These are phyloP conservation scores for Ibycter americanus DNA, from an alignment of 2,797 vertebrate species.

Conservation along the genomic window DNA sequence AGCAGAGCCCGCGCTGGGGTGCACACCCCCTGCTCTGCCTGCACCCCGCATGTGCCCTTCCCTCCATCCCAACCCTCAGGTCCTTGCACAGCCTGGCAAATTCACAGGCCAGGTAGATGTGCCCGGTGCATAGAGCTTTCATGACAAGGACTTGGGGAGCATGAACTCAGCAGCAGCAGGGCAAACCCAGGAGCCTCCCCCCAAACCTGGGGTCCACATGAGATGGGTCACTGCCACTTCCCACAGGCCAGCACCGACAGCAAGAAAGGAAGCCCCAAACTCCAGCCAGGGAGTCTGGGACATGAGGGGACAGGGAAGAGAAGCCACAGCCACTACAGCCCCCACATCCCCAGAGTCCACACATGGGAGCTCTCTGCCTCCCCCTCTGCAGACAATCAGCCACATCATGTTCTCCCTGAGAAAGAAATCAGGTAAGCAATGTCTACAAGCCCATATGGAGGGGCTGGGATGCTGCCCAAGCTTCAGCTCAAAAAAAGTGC, in stretches of 20 bases:
- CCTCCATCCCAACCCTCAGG: neutral
- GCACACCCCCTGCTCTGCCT: neutral
- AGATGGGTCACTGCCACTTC: neutral
- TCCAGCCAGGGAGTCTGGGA: neutral
- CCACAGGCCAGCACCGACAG: rapidly evolving
- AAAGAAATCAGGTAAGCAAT: slow-evolving; percentile 6
- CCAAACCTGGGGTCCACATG: rapidly evolving
- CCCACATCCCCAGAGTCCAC: rapidly evolving
- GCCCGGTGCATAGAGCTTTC: neutral
- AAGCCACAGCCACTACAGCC: neutral
- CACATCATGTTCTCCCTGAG: neutral
- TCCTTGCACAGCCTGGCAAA: neutral
- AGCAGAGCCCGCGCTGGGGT: neutral
- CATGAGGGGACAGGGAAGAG: neutral
- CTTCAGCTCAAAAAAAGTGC: slow-evolving; percentile 30
- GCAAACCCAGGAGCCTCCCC: neutral
- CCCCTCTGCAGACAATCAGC: neutral
- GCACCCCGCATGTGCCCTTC: rapidly evolving
- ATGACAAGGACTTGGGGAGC: neutral
- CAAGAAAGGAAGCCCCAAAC: neutral
- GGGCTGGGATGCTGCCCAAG: slow-evolving; percentile 49
- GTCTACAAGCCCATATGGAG: slow-evolving; percentile 25
- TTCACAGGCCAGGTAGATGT: rapidly evolving
- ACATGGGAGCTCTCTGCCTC: neutral
- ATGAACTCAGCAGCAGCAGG: neutral